These are phyloP conservation scores for Microhierax caerulescens DNA, from an alignment of 2,797 vertebrate species.

Conservation along the genomic window DNA sequence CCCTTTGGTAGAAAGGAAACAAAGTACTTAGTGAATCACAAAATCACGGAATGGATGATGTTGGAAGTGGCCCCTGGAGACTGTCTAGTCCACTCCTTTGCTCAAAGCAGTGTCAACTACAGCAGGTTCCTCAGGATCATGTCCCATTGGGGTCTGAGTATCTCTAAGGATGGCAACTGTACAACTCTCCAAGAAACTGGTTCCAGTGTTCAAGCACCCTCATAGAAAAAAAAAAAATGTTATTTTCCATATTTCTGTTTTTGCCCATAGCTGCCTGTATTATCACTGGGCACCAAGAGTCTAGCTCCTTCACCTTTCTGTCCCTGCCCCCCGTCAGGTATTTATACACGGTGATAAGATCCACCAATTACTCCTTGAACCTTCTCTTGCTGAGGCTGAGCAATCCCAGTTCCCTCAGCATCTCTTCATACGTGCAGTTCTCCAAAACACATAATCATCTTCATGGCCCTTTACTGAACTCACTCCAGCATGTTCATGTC, in stretches of 20 bases:
- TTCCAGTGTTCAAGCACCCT: neutral
- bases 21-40: neutral
- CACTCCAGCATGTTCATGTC: fast-evolving
- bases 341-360: neutral
- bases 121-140: neutral
- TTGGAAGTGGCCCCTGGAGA: neutral
- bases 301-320: neutral
- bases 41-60: neutral
- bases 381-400: neutral
- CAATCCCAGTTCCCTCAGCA: neutral
- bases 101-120: neutral
- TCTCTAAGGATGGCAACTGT: neutral
- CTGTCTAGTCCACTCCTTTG: neutral
- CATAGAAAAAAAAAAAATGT: neutral
- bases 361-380: neutral
- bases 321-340: neutral
- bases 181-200: neutral
- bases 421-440: neutral
- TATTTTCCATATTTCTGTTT: neutral
- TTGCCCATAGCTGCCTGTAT: neutral
- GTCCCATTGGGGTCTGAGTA: neutral
- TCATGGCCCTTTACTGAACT: neutral
- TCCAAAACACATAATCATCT: neutral
- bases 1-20: neutral
- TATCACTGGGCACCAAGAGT: neutral